Evolutionary conservation across 2,797 vertebrate species (phyloP).

Genomic region (Hydrocynus forskahlii): DNA sequence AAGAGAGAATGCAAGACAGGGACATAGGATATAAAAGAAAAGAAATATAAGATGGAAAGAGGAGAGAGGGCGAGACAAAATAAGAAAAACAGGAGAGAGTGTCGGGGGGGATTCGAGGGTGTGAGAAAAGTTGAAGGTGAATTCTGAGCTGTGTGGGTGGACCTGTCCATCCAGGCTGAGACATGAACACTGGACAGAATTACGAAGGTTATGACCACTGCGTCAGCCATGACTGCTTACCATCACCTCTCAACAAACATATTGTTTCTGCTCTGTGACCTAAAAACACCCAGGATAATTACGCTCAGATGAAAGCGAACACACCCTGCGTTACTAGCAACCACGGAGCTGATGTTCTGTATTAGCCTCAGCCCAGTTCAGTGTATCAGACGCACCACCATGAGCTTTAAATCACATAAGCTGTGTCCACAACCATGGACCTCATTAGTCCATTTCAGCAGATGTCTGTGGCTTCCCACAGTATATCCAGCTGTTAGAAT

Average conservation of each 20-base stretch:
- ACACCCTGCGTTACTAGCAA: slow-evolving; percentile 32
- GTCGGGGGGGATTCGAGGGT: slow-evolving; percentile 9
- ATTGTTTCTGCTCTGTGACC: slow-evolving; percentile 51
- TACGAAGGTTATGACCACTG: slow-evolving; percentile 14
- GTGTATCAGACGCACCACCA: background rate
- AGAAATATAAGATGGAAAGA: background rate
- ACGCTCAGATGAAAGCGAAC: slow-evolving; percentile 58
- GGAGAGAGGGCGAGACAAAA: background rate
- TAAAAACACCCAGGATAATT: slow-evolving; percentile 54
- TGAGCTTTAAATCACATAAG: slow-evolving; percentile 30
- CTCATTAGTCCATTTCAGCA: no score
- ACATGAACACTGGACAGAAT: slow-evolving; percentile 47
- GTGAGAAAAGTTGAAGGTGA: slow-evolving; percentile 42
- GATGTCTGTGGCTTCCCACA: no score
- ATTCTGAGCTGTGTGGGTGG: slow-evolving; percentile 55
- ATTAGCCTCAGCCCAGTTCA: slow-evolving; percentile 48
- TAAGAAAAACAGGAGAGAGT: background rate
- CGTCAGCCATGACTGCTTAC: slow-evolving; percentile 52
- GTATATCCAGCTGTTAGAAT: no score
- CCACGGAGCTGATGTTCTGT: slow-evolving; percentile 44
- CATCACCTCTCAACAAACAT: slow-evolving; percentile 61
- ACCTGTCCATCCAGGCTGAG: slow-evolving; percentile 57
- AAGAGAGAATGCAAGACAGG: no score
- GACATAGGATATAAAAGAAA: no score
- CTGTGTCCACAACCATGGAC: background rate